These are phyloP conservation scores for Hydrozoanthus gracilis DNA, from an alignment of 92 coral and sea anemone genomes.

Conservation along the genomic window DNA sequence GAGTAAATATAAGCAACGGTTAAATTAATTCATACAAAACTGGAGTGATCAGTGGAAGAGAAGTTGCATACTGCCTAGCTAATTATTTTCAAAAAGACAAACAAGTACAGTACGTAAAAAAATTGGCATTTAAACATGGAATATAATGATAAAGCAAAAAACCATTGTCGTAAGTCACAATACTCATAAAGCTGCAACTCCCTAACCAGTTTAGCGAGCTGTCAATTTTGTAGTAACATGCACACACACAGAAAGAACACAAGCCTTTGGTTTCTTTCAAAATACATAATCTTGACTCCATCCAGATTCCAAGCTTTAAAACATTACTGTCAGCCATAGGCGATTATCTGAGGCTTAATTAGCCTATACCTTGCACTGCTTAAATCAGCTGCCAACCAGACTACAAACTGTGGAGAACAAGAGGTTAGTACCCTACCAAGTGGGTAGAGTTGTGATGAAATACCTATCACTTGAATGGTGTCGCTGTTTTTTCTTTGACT, in stretches of 20 bases:
- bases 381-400: not conserved
- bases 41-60: no score
- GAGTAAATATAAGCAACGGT: constrained; percentile 1
- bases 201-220: no score
- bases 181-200: not conserved
- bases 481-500: constrained; percentile 29
- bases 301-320: not conserved
- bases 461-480: constrained; percentile 33
- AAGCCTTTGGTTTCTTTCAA: no score
- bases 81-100: no score
- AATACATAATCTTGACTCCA: not conserved
- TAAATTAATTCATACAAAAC: not conserved
- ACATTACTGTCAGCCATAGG: not conserved
- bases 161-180: not conserved
- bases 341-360: no score
- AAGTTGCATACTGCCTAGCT: no score
- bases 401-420: constrained; percentile 1
- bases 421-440: constrained; percentile 7
- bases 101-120: not conserved
- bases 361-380: not conserved
- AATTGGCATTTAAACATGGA: not conserved
- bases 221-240: no score
- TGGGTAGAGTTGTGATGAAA: constrained; percentile 16
- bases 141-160: not conserved
- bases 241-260: no score